Evolutionary conservation across 2,888 invertebrate species (phyloP), one percentile per base, ranked within the genome.

Genomic region (Sarcophaga variegata): DNA sequence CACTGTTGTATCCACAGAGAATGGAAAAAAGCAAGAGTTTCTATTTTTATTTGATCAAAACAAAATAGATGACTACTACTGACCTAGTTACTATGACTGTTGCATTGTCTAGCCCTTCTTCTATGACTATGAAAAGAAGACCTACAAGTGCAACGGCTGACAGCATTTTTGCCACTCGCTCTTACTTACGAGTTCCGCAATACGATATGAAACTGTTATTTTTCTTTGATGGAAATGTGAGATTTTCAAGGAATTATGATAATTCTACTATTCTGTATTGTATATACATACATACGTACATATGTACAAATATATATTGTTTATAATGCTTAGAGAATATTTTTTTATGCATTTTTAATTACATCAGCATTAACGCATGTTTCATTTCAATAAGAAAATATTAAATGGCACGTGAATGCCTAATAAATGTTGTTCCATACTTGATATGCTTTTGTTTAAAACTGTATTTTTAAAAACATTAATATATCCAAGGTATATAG

Each of bases 1-100:
- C 54, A 54, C 54, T 54, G 54, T 17, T 54, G 54, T 14, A 54
- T 14, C 17, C 17, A 12, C 3, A 54, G 4, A 6, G 17, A 54
- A 14, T 54, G 17, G 17, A 54, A 14, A 54, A 54, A 54, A 54
- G 17, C 14, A 54, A 54, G 3, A 54, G 54, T 54, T 54, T 54
- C 54, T 54, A 14, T 14, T 63, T 78, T 77, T 70, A 72, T 84
- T 75, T 81, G 63, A 76, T 66, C 67, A 80, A 63, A 75, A 71
- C 12, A 79, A 70, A 83, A 88, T 88, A 81, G 62, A 64, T 27
- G 62, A 74, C 67, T 80, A 89, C 91, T 90, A 89, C 89, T 91
- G 91, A 91, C 91, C 91, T 89, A 92, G 90, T 92, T 91, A 89
- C 89, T 89, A 86, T 86, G 81, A 67, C 81, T 87, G 82, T 88